Base-by-base conservation (phyloP, 2,113 vertebrate genomes). In the Anguilla rostrata region DNA sequence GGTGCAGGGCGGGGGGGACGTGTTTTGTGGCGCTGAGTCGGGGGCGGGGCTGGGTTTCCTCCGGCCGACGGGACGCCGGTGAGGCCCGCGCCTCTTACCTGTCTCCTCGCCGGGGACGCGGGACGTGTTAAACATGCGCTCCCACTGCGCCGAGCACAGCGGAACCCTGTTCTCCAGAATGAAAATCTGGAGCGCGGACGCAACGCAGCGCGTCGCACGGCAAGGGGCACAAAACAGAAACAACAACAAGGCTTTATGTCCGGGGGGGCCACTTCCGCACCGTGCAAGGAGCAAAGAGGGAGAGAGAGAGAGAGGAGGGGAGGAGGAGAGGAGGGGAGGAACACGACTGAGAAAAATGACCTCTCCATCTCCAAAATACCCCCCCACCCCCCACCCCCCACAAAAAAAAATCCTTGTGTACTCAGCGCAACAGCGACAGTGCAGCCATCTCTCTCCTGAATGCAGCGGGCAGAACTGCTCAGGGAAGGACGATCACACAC, bases 131-230 rank as follows among this genome's bases (percentile, higher is more conserved):
- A 98, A 99, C 97, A 98, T 97, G 66, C 97, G 94, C 91, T 99
- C 98, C 97, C 98, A 99, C 93, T 99, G 98, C 90, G 98, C 96
- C 8, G 98, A 99, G 92, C 98, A 99, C 91, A 99, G 96, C 0
- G 98, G 98, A 90, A 99, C 93, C 75, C 96, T 97, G 92, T 97
- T 97, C 81, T 95, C 97, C 97, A 98, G n/a, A 94, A 98, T 95
- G 91, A 95, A 96, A 90, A 97, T 97, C 98, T 99, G 95, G 22
- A 88, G 87, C 71, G 0, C 78, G 78, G 29, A 75, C 87, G 83
- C 43, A 46, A 2, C 4, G 43, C 43, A 8, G 4, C 5, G 43
- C 43, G 8, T 46, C 3, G 1, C 5, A 46, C 5, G 8, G 43
- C 43, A 8, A 46, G 43, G 7, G 49, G 18, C 57, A 26, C 85